Percentiles rank a stretch among this genome's conserved stretches.
phyloP scores from a whole-genome alignment of 2,797 vertebrate genomes.

The Zalophus californianus region DNA sequence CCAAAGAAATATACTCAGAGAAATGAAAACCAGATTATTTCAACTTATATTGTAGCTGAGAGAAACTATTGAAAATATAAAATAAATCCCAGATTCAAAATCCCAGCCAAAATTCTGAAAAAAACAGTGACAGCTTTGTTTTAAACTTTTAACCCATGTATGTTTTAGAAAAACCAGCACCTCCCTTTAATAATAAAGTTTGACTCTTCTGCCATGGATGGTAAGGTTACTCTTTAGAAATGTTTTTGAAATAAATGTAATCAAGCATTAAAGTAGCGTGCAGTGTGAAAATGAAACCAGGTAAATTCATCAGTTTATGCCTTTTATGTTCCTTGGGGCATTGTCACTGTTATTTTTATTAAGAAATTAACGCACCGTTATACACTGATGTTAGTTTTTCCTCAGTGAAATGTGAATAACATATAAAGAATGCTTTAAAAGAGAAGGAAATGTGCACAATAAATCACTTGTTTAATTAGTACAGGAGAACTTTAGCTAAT shows the following conservation, averaged over 20 bases:
- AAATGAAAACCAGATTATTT: slow-evolving; percentile 67
- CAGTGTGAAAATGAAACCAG: background rate
- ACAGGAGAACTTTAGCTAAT: background rate
- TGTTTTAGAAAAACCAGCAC: slow-evolving; percentile 50
- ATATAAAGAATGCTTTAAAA: background rate
- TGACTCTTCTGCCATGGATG: slow-evolving; percentile 51
- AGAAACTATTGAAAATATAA: slow-evolving; percentile 63
- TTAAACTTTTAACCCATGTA: slow-evolving; percentile 48
- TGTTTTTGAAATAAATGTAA: slow-evolving; percentile 67
- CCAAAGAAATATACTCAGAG: slow-evolving; percentile 60
- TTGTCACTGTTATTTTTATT: slow-evolving; percentile 65
- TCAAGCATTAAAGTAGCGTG: slow-evolving; percentile 3
- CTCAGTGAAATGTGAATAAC: background rate
- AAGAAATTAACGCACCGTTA: slow-evolving; percentile 33
- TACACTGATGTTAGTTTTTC: slow-evolving; percentile 27
- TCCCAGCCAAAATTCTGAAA: slow-evolving; percentile 16
- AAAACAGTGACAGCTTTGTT: slow-evolving; percentile 14
- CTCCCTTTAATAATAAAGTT: slow-evolving; percentile 47
- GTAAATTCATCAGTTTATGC: background rate
- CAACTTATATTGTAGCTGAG: slow-evolving; percentile 55
- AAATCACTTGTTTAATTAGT: slow-evolving; percentile 2
- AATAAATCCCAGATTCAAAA: slow-evolving; percentile 58
- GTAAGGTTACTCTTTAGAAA: background rate
- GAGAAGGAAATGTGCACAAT: background rate
- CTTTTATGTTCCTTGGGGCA: slow-evolving; percentile 21